Evolutionary conservation across 2,888 invertebrate species (phyloP), one percentile per base, ranked within the genome.

Genomic region (Drosophila vallismaia): DNA sequence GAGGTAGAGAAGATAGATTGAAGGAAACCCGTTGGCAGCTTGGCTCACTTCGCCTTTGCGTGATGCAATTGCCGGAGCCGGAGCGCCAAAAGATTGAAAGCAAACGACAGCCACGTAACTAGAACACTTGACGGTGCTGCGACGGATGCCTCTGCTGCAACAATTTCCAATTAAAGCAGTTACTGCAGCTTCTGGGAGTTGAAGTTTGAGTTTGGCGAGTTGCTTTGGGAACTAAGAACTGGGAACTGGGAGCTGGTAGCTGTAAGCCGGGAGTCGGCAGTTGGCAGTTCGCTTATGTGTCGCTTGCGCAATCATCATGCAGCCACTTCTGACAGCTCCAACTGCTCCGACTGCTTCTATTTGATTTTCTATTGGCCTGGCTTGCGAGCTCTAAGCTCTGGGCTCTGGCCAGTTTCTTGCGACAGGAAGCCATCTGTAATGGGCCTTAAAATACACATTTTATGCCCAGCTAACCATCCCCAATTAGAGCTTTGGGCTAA

Each of bases 41-140:
- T 45, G 53, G 26, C 64, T 64, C 64, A 64, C 52, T 64, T 70
- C 81, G 78, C 75, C 83, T 86, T 78, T 79, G 87, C 84, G 84
- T 84, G 84, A 85, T 84, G 85, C 82, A 86, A 85, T 85, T 87
- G 83, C 80, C 72, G 64, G 64, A 45, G 64, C 38, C 38, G 71
- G 70, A 87, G 80, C 78, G 83, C 87, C 87, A 82, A 85, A 82
- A 85, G 85, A 87, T 87, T 84, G 87, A 84, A 84, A 75, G 87
- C 85, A 86, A 73, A 84, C 85, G 87, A 81, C 81, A 79, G 76
- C 79, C 87, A 85, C 77, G 87, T 85, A 85, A 85, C 84, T 85
- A 87, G 84, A 85, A 85, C 84, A 85, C 84, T 85, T 85, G 84
- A 81, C 75, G 86, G 74, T 75, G 84, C 46, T 76, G 66, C 36